Evolutionary conservation across 1,140 invertebrate species (phyloP).

Genomic region (Formica exsecta): DNA sequence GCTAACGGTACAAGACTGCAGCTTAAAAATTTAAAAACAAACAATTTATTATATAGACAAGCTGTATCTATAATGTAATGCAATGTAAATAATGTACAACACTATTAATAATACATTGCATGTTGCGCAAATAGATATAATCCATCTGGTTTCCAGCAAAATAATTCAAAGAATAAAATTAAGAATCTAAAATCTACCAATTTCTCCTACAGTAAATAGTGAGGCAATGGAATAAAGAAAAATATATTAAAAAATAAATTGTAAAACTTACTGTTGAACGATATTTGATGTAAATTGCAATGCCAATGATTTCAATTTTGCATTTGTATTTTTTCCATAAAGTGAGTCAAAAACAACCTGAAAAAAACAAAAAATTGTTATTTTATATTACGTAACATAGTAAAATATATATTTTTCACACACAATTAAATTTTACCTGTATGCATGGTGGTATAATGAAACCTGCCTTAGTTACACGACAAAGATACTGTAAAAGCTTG

Average conservation of each 20-base stretch:
- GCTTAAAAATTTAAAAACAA: constrained; percentile 71
- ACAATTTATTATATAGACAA: neutral
- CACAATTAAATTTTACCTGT: constrained; percentile 87
- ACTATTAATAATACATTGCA: neutral
- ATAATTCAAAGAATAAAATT: neutral
- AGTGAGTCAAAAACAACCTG: constrained; percentile 95
- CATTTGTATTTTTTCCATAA: constrained; percentile 94
- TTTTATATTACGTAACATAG: constrained; percentile 34
- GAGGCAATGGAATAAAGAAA: neutral
- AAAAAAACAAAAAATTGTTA: constrained; percentile 57
- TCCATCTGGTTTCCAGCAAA: neutral
- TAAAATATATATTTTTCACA: constrained; percentile 26
- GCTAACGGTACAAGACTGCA: constrained; percentile 80
- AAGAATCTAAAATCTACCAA: neutral
- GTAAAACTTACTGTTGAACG: constrained; percentile 90
- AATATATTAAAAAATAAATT: neutral
- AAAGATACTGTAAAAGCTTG: constrained; percentile 94
- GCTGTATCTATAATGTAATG: neutral
- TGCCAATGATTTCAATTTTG: constrained; percentile 92
- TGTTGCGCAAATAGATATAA: neutral
- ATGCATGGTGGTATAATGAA: constrained; percentile 93
- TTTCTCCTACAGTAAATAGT: neutral
- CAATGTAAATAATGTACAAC: neutral
- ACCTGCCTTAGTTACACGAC: constrained; percentile 92
- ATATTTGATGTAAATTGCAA: constrained; percentile 94